A percentile compares a stretch with the other conserved stretches of the same genome.
phyloP scores from a whole-genome alignment of 2,113 vertebrate species.

The Panthera tigris region DNA sequence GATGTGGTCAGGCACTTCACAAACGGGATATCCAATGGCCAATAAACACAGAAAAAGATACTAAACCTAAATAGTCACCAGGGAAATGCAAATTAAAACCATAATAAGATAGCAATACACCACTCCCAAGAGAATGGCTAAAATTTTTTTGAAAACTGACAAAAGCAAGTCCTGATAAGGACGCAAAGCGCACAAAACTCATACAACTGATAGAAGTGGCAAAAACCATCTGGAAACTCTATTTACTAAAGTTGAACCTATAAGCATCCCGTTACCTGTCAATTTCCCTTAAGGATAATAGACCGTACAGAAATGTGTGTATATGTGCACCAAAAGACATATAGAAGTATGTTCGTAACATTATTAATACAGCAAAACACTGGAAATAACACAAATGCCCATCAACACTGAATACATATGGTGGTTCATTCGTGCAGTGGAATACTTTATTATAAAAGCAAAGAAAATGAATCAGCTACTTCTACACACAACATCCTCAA shows the following conservation, averaged over 20 bases:
- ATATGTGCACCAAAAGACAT: background rate
- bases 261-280: background rate
- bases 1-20: background rate
- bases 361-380: background rate
- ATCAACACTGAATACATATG: background rate
- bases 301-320: background rate
- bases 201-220: background rate
- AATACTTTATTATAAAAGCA: background rate
- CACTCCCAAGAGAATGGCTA: background rate
- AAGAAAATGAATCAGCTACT: background rate
- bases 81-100: constrained; percentile 22
- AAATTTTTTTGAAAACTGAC: background rate
- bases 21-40: background rate
- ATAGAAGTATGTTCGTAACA: background rate
- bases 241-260: background rate
- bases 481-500: background rate
- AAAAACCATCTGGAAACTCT: constrained; percentile 30
- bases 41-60: background rate
- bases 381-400: background rate
- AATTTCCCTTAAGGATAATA: background rate
- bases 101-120: background rate
- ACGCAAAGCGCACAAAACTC: background rate
- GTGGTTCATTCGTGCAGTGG: background rate
- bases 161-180: background rate
- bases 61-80: background rate